phyloP scores from a whole-genome alignment of 2,113 vertebrate species.

The Macheiramphus alcinus region DNA sequence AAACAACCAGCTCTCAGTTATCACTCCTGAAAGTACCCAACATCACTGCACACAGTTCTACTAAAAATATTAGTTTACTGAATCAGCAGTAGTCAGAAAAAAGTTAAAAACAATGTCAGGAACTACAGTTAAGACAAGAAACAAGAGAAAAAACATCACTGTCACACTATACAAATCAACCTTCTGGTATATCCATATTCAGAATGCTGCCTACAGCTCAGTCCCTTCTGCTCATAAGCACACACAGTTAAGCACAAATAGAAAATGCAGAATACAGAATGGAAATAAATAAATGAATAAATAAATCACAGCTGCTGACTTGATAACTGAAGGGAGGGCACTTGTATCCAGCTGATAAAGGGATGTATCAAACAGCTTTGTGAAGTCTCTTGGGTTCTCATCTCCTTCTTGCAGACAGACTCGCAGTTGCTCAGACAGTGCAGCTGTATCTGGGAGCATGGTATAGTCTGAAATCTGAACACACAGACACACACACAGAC shows the following conservation, averaged over 20 bases:
- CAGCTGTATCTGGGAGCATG: slow-evolving; percentile 87
- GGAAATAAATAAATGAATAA: not conserved
- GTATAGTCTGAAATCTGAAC: slow-evolving; percentile 92
- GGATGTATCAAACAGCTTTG: slow-evolving; percentile 88
- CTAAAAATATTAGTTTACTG: not conserved
- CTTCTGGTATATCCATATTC: not conserved
- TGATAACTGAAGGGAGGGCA: slow-evolving; percentile 87
- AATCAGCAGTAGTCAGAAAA: not conserved
- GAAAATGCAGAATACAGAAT: not conserved
- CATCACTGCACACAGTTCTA: not conserved
- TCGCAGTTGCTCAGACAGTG: slow-evolving; percentile 83
- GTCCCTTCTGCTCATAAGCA: not conserved
- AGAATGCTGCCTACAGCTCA: not conserved
- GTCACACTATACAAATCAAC: not conserved
- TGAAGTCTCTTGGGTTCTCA: slow-evolving; percentile 92
- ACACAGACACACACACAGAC: not conserved
- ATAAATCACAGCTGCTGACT: slow-evolving; percentile 73
- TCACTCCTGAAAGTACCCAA: not conserved
- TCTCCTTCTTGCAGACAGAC: slow-evolving; percentile 94
- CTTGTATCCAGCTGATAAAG: slow-evolving; percentile 87
- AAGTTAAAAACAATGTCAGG: not conserved
- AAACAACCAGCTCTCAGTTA: not conserved
- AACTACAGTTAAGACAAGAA: not conserved
- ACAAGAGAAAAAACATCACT: not conserved
- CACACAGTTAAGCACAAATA: not conserved